Conservation (phyloP, 2,797 vertebrate species). For the Smutsia gigantea region DNA sequence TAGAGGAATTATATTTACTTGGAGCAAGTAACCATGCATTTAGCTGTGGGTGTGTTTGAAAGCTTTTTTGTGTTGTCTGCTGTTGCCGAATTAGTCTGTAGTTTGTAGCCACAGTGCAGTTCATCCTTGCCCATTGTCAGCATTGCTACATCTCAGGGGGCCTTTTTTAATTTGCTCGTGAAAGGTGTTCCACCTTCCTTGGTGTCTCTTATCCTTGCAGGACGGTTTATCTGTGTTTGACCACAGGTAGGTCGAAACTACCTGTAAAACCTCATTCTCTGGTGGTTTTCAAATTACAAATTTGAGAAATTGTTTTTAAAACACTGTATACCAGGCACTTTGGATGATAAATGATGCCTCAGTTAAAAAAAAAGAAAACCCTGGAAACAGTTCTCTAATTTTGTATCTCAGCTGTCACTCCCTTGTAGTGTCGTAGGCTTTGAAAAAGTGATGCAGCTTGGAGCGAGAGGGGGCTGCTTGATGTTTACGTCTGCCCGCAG, state of each 20-base stretch:
- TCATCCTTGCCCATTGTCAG: fast-evolving
- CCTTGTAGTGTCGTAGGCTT: background rate
- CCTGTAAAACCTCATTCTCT: slow-evolving; percentile 66
- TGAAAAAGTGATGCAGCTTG: background rate
- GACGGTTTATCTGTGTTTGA: background rate
- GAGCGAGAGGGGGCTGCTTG: background rate
- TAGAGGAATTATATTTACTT: slow-evolving; percentile 85
- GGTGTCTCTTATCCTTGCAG: background rate
- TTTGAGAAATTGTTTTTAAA: slow-evolving; percentile 41
- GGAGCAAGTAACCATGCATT: slow-evolving; percentile 84
- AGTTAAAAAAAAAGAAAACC: background rate
- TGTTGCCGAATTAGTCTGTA: slow-evolving; percentile 67
- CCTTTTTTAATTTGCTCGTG: background rate
- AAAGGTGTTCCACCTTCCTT: background rate
- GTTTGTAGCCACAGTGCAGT: background rate
- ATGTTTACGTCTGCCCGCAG: background rate
- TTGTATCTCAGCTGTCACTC: background rate
- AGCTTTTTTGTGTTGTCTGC: slow-evolving; percentile 78
- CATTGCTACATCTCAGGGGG: background rate
- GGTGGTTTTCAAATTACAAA: slow-evolving; percentile 59
- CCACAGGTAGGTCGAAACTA: background rate
- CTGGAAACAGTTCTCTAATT: background rate
- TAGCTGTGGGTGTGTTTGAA: slow-evolving; percentile 76
- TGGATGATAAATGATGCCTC: background rate
- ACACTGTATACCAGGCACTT: background rate